phyloP scores from a whole-genome alignment of 1,140 invertebrate species.

The Heliothis subflexa region DNA sequence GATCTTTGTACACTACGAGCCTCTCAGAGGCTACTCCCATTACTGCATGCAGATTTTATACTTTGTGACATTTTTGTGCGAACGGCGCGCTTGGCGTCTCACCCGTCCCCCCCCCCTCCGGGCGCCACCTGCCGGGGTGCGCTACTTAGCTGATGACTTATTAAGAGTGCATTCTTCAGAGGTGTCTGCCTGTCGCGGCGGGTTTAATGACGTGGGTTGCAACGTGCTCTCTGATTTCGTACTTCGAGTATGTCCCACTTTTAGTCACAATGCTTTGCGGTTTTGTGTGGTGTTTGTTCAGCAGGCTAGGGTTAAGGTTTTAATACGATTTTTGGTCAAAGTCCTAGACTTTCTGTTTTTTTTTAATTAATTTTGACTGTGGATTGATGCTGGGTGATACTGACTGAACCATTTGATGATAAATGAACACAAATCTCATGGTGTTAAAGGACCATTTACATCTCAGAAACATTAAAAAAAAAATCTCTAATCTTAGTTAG shows the following conservation, averaged over 20 bases:
- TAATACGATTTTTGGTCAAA: not conserved
- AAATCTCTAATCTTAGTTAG: too few species aligned
- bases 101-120: constrained; percentile 44
- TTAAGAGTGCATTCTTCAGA: constrained; percentile 85
- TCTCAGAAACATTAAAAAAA: too few species aligned
- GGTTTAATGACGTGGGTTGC: constrained; percentile 78
- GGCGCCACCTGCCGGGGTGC: constrained; percentile 66
- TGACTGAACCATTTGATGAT: too few species aligned
- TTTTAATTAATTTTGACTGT: not conserved
- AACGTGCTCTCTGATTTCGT: constrained; percentile 59
- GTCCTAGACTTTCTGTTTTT: not conserved
- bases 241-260: constrained; percentile 62
- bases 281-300: constrained; percentile 38
- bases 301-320: not conserved
- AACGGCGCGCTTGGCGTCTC: constrained; percentile 64
- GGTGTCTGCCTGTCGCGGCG: constrained; percentile 80
- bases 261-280: constrained; percentile 50
- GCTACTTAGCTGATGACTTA: constrained; percentile 86
- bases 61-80: constrained; percentile 82
- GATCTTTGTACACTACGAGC: constrained; percentile 72
- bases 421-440: too few species aligned
- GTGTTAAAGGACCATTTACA: too few species aligned
- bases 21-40: constrained; percentile 77
- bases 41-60: constrained; percentile 84
- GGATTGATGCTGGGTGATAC: not conserved